Conservation (phyloP, 1,140 invertebrate species). For the Thrips palmi region DNA sequence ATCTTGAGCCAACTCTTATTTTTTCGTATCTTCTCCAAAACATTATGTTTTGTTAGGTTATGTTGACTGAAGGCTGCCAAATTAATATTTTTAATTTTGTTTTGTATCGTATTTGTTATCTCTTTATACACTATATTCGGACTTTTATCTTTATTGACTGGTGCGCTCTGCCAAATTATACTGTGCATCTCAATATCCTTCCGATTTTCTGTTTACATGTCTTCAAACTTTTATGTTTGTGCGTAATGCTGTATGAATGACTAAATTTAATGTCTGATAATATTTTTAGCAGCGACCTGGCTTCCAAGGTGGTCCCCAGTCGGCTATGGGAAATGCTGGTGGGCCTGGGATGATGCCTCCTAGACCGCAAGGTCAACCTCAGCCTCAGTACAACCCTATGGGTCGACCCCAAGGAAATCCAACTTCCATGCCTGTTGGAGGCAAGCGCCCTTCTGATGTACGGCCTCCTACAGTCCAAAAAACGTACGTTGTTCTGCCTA, state of each 20-base stretch:
- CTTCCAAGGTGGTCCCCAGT: constrained; percentile 11
- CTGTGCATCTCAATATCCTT: no score
- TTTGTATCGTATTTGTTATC: no score
- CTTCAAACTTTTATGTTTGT: background rate
- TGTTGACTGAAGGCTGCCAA: constrained; percentile 18
- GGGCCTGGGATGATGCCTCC: constrained; percentile 36
- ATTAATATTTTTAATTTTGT: constrained; percentile 21
- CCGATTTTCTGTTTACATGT: constrained; percentile 21
- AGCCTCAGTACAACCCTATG: constrained; percentile 32
- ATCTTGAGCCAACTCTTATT: constrained; percentile 4
- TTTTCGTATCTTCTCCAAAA: constrained; percentile 4
- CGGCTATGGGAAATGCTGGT: constrained; percentile 19
- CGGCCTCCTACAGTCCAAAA: constrained; percentile 40
- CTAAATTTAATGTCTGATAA: constrained; percentile 3
- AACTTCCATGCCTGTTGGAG: constrained; percentile 28
- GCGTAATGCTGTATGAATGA: background rate
- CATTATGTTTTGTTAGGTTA: constrained; percentile 4
- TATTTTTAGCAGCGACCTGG: constrained; percentile 30
- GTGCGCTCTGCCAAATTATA: no score
- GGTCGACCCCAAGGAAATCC: constrained; percentile 34
- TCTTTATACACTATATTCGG: no score
- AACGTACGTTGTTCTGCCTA: constrained; percentile 27
- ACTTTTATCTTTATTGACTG: no score
- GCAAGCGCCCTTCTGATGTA: constrained; percentile 39
- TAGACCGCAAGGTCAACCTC: constrained; percentile 28